Evolutionary conservation across 2,888 invertebrate genomes (phyloP), one percentile per base, ranked within the genome.

Genomic region (Idaea aversata): DNA sequence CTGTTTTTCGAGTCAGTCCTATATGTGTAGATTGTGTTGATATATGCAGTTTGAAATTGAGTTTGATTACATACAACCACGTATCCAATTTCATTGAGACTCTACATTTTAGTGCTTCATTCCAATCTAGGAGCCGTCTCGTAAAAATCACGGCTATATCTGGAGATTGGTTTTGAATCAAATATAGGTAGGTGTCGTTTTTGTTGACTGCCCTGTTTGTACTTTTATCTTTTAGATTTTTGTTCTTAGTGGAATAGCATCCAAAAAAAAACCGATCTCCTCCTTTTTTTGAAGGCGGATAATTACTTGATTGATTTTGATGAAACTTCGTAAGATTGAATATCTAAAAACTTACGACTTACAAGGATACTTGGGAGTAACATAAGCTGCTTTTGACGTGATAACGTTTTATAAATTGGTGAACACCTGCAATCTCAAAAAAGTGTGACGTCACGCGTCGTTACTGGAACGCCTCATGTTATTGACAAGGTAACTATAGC

Each of bases 11-110:
- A 13, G 13, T 38, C 7, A 38, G 6, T 13, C 7, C 7, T 47
- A 47, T 25, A 25, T 25, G 47, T 47, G 7, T 13, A 47, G 10
- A 4, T 5, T 47, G 47, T 47, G 47, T 10, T 13, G 47, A 47
- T 47, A 47, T 47, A 13, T 47, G 47, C 4, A 47, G 7, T 47
- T 47, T 10, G 47, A 47, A 47, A 47, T 47, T 47, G 47, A 47
- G 47, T 47, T 47, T 47, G 47, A 47, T 47, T 47, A 47, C 47
- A 47, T 47, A 47, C 47, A 47, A 47, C 47, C 47, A 47, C 47
- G 47, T 47, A 47, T 47, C 47, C 47, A 47, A 47, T 47, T 47
- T 47, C 47, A 47, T 47, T 47, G 47, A 47, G 47, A 47, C 47
- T 47, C 47, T 47, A 47, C 47, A 47, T 47, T 47, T 47, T 47